Conservation (phyloP, 1,140 invertebrate genomes). For the Ips typographus region DNA sequence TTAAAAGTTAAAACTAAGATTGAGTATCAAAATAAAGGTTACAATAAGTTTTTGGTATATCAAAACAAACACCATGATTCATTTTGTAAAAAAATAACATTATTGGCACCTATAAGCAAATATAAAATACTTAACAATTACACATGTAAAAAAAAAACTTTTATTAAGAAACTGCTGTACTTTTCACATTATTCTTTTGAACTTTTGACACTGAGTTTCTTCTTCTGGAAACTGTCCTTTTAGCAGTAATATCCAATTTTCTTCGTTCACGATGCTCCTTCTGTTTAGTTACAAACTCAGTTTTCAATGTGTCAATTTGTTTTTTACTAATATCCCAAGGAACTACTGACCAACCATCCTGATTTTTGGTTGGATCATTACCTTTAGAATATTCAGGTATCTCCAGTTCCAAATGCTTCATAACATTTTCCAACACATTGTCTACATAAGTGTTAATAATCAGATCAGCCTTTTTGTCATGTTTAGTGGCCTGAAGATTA, state of each 20-base stretch:
- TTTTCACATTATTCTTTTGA: no score
- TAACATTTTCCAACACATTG: constrained; percentile 75
- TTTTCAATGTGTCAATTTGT: constrained; percentile 57
- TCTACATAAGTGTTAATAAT: constrained; percentile 90
- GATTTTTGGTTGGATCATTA: constrained; percentile 67
- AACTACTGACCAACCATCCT: constrained; percentile 56
- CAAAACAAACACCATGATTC: no score
- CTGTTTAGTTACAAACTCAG: constrained; percentile 36
- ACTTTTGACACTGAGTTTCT: no score
- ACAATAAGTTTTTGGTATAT: no score
- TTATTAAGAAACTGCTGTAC: no score
- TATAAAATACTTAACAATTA: no score
- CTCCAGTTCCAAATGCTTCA: constrained; percentile 70
- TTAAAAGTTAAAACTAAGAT: no score
- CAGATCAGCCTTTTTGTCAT: constrained; percentile 90
- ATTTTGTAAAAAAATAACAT: no score
- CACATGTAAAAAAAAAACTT: no score
- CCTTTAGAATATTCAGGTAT: constrained; percentile 69
- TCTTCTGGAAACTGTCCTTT: neutral
- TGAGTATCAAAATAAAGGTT: no score
- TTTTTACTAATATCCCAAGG: constrained; percentile 66
- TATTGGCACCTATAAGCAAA: no score
- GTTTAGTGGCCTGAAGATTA: constrained; percentile 96
- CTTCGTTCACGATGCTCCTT: constrained; percentile 40
- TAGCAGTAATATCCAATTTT: constrained; percentile 29